Evolutionary conservation across 1,140 invertebrate genomes (phyloP).

Genomic region (Drosophila murphyi): DNA sequence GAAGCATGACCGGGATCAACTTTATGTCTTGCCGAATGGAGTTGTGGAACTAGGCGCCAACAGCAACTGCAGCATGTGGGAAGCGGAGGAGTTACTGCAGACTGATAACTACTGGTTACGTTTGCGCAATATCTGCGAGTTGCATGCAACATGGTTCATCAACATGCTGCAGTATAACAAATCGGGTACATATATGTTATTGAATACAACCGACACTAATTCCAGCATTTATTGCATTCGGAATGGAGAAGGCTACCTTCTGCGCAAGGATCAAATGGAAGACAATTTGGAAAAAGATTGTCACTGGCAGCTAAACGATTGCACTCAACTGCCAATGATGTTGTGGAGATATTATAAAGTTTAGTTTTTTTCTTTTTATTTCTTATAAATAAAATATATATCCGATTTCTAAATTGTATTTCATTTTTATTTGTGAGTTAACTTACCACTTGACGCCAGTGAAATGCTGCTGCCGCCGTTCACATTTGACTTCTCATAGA

Average conservation of each 20-base stretch:
- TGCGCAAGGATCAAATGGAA: neutral
- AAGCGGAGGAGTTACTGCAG: neutral
- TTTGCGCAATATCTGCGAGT: constrained; percentile 49
- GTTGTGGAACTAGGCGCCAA: constrained; percentile 51
- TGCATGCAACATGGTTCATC: constrained; percentile 32
- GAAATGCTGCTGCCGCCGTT: constrained; percentile 45
- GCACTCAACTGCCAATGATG: constrained; percentile 36
- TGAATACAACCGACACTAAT: constrained; percentile 3
- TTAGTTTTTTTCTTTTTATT: neutral
- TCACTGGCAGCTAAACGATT: constrained; percentile 56
- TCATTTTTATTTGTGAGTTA: neutral
- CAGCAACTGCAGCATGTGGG: constrained; percentile 58
- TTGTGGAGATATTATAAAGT: neutral
- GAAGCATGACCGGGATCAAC: constrained; percentile 36
- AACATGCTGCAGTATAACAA: constrained; percentile 20
- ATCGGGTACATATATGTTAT: constrained; percentile 2
- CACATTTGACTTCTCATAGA: constrained; percentile 60
- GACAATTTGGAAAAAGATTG: constrained; percentile 1
- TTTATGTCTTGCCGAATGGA: constrained; percentile 27
- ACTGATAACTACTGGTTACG: constrained; percentile 6
- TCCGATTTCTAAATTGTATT: neutral
- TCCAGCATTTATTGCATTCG: constrained; percentile 28
- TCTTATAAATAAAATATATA: neutral
- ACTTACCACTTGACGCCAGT: constrained; percentile 60
- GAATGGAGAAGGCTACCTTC: neutral